Evolutionary conservation across 2,888 invertebrate genomes (phyloP), one percentile per base, ranked within the genome.

Genomic region (Aleiodes testaceus): DNA sequence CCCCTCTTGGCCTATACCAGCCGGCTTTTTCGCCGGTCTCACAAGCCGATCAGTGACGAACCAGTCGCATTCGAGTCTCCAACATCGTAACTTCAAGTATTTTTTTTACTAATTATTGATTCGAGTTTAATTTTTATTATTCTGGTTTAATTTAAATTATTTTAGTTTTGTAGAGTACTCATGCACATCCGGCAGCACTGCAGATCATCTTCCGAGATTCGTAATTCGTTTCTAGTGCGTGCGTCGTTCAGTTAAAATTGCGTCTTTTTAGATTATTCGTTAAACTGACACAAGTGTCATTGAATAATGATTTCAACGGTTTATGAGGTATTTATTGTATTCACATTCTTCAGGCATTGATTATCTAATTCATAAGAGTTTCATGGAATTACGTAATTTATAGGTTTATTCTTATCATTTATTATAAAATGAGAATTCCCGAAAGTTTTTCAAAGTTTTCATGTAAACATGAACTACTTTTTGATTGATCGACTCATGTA

Each of bases 181-280:
- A 65, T 42, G 44, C 69, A 65, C 65, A 66, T 61, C 16, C 45
- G 71, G 72, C 79, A 71, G 72, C 72, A 73, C 78, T 73, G 75
- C 72, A 68, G 70, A 20, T 61, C 44, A n/a, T 12, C 18, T 45
- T 44, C 63, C 36, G n/a, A 18, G 42, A 44, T 44, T 63, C 45
- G 45, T 44, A 18, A 16, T 63, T 63, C 36, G 30, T 63, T 63
- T 44, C 18, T 16, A 42, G 63, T 63, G 67, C 44, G 45, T 55
- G 55, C 45, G 49, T 42, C 42, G 52, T 42, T 52, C n/a, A 20
- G 55, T 20, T 47, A 22, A 69, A 36, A 63, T 36, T 63, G 50
- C 61, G 68, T 61, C 36, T 63, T 52, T 63, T 44, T 44, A 44
- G 14, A 50, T 50, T 36, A 52, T 52, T n/a, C 42, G 45, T 55